phyloP scores from a whole-genome alignment of 2,888 invertebrate genomes.

The Melanostoma mellinum region DNA sequence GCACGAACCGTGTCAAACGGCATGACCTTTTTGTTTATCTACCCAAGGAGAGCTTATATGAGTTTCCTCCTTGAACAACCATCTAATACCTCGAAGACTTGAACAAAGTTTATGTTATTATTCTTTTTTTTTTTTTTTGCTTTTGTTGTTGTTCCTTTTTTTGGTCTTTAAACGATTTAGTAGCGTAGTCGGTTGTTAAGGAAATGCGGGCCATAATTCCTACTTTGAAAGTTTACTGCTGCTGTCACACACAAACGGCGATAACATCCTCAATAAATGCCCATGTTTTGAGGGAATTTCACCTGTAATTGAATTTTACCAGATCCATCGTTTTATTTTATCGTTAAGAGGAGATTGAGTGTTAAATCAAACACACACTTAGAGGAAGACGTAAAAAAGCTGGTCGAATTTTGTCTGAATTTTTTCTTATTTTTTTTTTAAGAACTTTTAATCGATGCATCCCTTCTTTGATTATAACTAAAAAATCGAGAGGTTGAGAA shows the following conservation, averaged over 20 bases:
- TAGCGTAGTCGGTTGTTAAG: constrained; percentile 14
- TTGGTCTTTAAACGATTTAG: neutral
- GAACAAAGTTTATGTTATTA: neutral
- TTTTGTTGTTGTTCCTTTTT: neutral
- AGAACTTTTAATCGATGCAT: too few species aligned
- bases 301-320: constrained; percentile 58
- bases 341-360: neutral
- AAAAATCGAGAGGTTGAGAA: too few species aligned
- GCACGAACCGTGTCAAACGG: constrained; percentile 60
- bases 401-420: too few species aligned
- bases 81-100: constrained; percentile 38
- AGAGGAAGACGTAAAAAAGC: too few species aligned
- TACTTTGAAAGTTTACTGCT: constrained; percentile 9
- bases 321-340: neutral
- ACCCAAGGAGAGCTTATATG: constrained; percentile 18
- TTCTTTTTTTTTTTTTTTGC: neutral
- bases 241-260: constrained; percentile 42
- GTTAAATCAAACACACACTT: too few species aligned
- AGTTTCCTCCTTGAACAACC: constrained; percentile 35
- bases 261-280: constrained; percentile 43
- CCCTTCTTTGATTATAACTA: too few species aligned
- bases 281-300: constrained; percentile 38
- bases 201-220: constrained; percentile 27
- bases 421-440: too few species aligned
- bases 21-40: constrained; percentile 54